Conservation (phyloP, 2,113 vertebrate genomes). For the Ictalurus furcatus region DNA sequence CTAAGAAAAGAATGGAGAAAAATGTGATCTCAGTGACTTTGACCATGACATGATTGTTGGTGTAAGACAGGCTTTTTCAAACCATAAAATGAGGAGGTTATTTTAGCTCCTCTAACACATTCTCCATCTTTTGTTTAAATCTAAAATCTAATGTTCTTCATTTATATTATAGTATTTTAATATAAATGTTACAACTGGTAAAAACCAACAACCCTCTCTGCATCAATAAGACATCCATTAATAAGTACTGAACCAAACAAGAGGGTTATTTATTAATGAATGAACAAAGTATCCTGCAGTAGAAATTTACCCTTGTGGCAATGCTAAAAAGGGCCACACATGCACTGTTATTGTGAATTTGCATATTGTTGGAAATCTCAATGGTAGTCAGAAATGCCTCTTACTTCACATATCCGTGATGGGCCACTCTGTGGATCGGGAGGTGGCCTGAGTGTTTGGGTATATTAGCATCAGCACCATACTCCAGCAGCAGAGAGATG, state of each 20-base stretch:
- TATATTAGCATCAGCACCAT: slow-evolving; percentile 89
- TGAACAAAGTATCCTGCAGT: neutral
- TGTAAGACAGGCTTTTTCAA: neutral
- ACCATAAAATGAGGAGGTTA: neutral
- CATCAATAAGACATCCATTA: neutral
- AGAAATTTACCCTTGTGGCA: neutral
- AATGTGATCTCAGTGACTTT: neutral
- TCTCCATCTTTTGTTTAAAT: neutral
- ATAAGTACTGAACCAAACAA: no score
- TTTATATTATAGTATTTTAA: neutral
- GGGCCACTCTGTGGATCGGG: slow-evolving; percentile 89
- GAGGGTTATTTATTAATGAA: neutral
- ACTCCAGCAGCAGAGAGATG: slow-evolving; percentile 81
- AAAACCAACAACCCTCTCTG: neutral
- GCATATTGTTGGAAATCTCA: neutral
- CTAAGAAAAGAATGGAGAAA: slow-evolving; percentile 63
- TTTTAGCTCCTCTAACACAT: neutral
- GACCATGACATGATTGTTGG: neutral
- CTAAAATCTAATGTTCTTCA: neutral
- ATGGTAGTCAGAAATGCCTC: slow-evolving; percentile 49
- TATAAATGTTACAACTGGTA: neutral
- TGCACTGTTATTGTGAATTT: neutral
- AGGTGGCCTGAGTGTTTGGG: slow-evolving; percentile 88
- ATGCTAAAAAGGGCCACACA: no score
- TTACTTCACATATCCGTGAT: slow-evolving; percentile 87